phyloP scores from a whole-genome alignment of 2,797 vertebrate genomes.

The Neolamprologus multifasciatus region DNA sequence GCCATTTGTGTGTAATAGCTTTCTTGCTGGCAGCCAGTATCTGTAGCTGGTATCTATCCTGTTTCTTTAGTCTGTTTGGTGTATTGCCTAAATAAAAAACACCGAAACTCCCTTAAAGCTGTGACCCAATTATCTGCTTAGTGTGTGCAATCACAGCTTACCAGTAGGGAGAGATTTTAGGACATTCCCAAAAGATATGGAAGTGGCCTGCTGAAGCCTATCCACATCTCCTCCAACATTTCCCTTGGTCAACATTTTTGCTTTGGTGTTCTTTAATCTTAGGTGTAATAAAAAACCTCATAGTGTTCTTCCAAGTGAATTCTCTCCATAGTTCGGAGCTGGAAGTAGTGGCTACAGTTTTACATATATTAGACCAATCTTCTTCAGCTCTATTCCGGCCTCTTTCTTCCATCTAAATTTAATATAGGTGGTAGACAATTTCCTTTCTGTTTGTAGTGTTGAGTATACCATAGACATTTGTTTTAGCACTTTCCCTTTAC shows the following conservation, averaged over 20 bases:
- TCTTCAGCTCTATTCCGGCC: not conserved
- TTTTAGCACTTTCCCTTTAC: not conserved
- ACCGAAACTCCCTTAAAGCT: fast-evolving
- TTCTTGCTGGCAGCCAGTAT: not conserved
- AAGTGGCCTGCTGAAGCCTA: not conserved
- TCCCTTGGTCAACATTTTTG: not conserved
- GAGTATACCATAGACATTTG: not conserved
- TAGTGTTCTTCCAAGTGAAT: not conserved
- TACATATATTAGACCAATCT: not conserved
- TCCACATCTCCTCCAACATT: not conserved
- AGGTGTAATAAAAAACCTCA: not conserved
- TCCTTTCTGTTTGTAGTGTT: not conserved
- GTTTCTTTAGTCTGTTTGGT: not conserved
- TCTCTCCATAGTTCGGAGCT: not conserved
- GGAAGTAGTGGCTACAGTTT: not conserved
- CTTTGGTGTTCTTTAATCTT: not conserved
- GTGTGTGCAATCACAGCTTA: not conserved
- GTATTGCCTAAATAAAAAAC: not conserved
- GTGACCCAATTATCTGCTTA: not conserved
- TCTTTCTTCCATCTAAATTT: not conserved
- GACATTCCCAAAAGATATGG: not conserved
- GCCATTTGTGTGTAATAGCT: fast-evolving
- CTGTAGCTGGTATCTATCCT: fast-evolving
- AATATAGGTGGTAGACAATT: not conserved
- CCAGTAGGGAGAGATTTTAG: not conserved